Percentiles rank a stretch among this genome's conserved stretches.
phyloP scores from a whole-genome alignment of 2,797 vertebrate species.

The Poecilia picta region DNA sequence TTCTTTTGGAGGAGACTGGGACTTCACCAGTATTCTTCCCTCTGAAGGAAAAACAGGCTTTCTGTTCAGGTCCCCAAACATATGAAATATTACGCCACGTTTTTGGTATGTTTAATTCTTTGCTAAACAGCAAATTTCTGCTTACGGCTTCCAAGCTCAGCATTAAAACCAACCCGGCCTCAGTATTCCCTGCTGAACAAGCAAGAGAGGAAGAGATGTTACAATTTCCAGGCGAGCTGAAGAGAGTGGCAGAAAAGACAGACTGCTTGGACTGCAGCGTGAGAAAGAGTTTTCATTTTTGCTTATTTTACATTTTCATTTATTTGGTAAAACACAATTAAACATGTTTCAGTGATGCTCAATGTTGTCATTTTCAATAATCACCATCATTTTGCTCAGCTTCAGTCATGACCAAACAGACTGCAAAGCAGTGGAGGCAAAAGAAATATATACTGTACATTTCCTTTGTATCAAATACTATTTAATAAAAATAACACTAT shows the following conservation, averaged over 20 bases:
- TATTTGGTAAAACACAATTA: not conserved
- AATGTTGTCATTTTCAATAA: not conserved
- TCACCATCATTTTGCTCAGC: not conserved
- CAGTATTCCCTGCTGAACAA: not conserved
- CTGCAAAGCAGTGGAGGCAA: not conserved
- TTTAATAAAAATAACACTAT: not conserved
- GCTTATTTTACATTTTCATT: not conserved
- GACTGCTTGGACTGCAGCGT: not conserved
- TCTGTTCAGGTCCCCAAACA: not conserved
- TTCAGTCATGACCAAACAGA: not conserved
- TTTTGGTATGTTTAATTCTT: not conserved
- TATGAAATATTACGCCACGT: not conserved
- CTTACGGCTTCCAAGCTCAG: not conserved
- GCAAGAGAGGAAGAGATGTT: not conserved
- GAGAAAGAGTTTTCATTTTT: not conserved
- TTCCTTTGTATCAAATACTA: not conserved
- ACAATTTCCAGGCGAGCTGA: not conserved
- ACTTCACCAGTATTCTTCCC: not conserved
- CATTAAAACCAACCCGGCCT: slow-evolving; percentile 3
- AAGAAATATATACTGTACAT: not conserved
- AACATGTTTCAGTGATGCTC: not conserved
- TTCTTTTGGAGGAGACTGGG: not conserved
- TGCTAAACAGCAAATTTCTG: slow-evolving; percentile 1
- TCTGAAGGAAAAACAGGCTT: not conserved
- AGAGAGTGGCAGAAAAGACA: not conserved